phyloP scores from a whole-genome alignment of 2,113 vertebrate species.

The Tenebrosternarchus preto region DNA sequence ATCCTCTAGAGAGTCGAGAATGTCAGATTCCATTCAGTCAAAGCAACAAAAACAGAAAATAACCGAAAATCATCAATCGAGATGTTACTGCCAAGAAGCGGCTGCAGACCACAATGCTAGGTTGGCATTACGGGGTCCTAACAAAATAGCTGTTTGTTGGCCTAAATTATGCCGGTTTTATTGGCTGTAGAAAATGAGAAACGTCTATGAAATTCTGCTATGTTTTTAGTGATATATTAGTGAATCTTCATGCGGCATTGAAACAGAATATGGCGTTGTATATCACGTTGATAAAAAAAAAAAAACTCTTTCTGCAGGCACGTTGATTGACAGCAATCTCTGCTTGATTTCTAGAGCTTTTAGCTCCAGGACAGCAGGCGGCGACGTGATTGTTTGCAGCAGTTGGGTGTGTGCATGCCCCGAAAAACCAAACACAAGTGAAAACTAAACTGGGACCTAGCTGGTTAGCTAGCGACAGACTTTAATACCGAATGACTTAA shows the following conservation, averaged over 20 bases:
- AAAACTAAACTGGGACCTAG: too few species aligned
- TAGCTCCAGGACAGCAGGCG: neutral
- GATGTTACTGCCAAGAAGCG: neutral
- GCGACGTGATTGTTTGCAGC: neutral
- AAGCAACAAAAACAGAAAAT: constrained; percentile 2
- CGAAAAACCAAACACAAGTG: too few species aligned
- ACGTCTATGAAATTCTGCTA: neutral
- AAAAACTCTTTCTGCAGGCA: neutral
- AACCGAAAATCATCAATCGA: neutral
- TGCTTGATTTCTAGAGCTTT: neutral
- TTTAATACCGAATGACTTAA: too few species aligned
- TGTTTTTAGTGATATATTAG: neutral
- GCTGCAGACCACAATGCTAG: constrained; percentile 6
- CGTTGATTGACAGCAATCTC: neutral
- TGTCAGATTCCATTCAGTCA: constrained; percentile 26
- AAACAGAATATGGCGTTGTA: too few species aligned
- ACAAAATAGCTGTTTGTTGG: neutral
- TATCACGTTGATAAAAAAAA: too few species aligned
- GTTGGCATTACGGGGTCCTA: constrained; percentile 48
- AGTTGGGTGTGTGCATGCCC: too few species aligned
- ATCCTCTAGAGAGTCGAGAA: constrained; percentile 54
- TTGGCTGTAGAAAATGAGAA: neutral
- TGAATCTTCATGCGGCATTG: neutral
- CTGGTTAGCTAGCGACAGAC: too few species aligned
- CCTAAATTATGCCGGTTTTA: constrained; percentile 18